Evolutionary conservation across 92 coral and sea anemone species (phyloP).

Genomic region (Palythoa caribaeorum): DNA sequence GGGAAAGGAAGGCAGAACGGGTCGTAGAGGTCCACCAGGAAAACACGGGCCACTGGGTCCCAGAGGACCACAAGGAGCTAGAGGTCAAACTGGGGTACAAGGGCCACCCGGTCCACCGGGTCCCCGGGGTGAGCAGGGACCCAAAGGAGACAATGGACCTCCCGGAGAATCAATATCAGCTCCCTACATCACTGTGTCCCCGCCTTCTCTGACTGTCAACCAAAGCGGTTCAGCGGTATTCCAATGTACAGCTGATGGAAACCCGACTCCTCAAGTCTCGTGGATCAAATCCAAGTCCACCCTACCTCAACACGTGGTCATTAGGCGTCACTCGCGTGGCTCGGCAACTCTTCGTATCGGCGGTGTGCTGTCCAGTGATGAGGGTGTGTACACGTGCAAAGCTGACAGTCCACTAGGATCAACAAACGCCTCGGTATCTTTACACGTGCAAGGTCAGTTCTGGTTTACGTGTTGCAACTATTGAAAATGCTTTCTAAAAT

Average conservation of each 20-base stretch:
- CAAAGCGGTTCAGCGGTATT: slow-evolving; percentile 55
- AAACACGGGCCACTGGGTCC: too few species aligned
- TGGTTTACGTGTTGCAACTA: too few species aligned
- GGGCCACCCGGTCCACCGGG: too few species aligned
- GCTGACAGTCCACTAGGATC: not conserved
- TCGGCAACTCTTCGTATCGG: slow-evolving; percentile 26
- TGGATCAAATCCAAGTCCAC: slow-evolving; percentile 62
- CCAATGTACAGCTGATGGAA: slow-evolving; percentile 62
- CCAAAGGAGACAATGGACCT: slow-evolving; percentile 64
- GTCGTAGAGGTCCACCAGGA: too few species aligned
- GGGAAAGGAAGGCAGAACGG: too few species aligned
- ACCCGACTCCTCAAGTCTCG: slow-evolving; percentile 65
- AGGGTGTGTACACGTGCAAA: slow-evolving; percentile 26
- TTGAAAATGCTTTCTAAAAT: too few species aligned
- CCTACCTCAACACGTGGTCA: slow-evolving; percentile 42
- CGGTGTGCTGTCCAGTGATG: not conserved
- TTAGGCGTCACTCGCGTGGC: slow-evolving; percentile 45
- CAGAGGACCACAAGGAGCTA: too few species aligned
- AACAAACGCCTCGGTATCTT: slow-evolving; percentile 15
- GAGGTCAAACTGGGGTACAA: too few species aligned
- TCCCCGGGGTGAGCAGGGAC: too few species aligned
- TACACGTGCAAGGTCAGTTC: slow-evolving; percentile 15
- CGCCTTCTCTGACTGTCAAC: slow-evolving; percentile 55
- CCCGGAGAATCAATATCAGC: slow-evolving; percentile 64
- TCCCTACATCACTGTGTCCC: slow-evolving; percentile 58